These are phyloP conservation scores for Aphidius ervi DNA, from an alignment of 1,140 invertebrate species.

Conservation along the genomic window DNA sequence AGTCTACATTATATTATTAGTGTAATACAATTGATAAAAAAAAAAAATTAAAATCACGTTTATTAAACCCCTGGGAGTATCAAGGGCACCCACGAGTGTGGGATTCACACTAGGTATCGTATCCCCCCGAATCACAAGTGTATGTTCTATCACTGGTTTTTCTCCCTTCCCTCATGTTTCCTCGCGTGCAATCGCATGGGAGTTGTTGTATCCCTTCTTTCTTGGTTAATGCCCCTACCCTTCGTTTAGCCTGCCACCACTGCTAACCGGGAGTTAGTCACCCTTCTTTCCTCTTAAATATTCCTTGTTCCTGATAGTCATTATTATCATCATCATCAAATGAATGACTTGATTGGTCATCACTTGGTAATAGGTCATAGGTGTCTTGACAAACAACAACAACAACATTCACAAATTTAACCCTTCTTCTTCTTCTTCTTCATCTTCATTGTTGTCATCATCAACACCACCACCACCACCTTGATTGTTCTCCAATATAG, in stretches of 20 bases:
- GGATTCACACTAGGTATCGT: constrained; percentile 22
- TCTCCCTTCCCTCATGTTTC: constrained; percentile 23
- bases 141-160: constrained; percentile 20
- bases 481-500: too few relatives aligned
- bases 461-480: too few relatives aligned
- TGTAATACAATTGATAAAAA: too few relatives aligned
- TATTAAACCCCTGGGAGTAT: too few relatives aligned
- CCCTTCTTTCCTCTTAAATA: constrained; percentile 17
- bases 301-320: constrained; percentile 16
- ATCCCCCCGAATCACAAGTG: constrained; percentile 14
- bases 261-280: constrained; percentile 14
- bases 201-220: constrained; percentile 30
- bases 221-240: constrained; percentile 30
- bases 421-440: too few relatives aligned
- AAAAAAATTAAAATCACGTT: too few relatives aligned
- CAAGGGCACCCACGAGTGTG: constrained; percentile 21
- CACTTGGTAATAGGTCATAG: not conserved
- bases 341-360: not conserved
- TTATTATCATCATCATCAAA: not conserved
- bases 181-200: constrained; percentile 21
- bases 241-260: constrained; percentile 18
- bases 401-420: too few relatives aligned
- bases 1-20: too few relatives aligned
- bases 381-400: not conserved
- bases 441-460: too few relatives aligned